Evolutionary conservation across 2,888 invertebrate species (phyloP), one percentile per base, ranked within the genome.

Genomic region (Synergus itoensis): DNA sequence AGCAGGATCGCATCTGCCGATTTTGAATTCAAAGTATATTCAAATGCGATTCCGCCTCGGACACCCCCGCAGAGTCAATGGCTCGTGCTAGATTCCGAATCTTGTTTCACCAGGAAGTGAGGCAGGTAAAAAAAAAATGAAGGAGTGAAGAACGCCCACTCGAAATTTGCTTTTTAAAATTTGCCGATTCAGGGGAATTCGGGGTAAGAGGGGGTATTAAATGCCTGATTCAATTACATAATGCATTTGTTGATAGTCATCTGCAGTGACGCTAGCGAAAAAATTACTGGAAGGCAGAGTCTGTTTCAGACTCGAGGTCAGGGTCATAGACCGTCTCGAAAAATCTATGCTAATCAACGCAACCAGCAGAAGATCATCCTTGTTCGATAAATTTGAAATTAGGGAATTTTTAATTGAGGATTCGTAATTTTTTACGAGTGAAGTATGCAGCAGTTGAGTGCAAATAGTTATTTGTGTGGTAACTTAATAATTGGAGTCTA

Each of bases 161-260:
- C 7, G 28, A 40, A 48, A 73, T 73, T 73, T 73, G 73, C 73
- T 73, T 73, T 73, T 73, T 53, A 73, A 73, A 73, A 73, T 73
- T 11, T 53, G 11, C 28, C 12, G 11, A 48, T 48, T 16, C 48
- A 12, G 11, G 4, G 16, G 45, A 48, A 45, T 69, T 16, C 45
- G 21, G 45, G 14, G 7, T 8, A 28, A 41, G 43, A 45, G 16
- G 48, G 36, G n/a, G 36, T 36, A 73, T 53, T 48, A 48, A 73
- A 48, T 53, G 36, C 28, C 48, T 12, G 73, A 11, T 53, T 73
- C 73, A 73, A 73, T 73, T 73, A 73, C 73, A 73, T 73, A 73
- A 73, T 73, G 48, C 36, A 36, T 48, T 48, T 69, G 28, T 73
- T 11, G 73, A 73, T 73, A 53, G 73, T 28, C 16, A 73, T 73